Percentiles rank a stretch among this genome's conserved stretches.
These are phyloP conservation scores for Macrobrachium nipponense DNA, from an alignment of 1,140 invertebrate species.

Conservation along the genomic window DNA sequence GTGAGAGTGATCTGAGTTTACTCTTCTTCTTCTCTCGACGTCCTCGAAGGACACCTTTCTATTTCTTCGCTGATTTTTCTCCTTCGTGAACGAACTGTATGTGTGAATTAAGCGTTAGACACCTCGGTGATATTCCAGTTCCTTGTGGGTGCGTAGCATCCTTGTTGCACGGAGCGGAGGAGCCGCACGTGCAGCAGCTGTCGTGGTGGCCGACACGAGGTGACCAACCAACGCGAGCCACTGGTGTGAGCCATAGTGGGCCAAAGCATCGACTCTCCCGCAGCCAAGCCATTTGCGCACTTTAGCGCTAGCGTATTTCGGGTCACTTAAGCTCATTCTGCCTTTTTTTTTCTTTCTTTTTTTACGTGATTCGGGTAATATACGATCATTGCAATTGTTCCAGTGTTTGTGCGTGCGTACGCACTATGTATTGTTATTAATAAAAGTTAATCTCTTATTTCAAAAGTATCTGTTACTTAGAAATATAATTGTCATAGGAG, in stretches of 20 bases:
- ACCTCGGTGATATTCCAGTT: slow-evolving; percentile 3
- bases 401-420: slow-evolving; percentile 16
- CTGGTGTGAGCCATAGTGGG: slow-evolving; percentile 30
- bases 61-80: too few species aligned
- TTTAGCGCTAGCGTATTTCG: background rate
- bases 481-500: too few species aligned
- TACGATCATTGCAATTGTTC: background rate
- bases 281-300: slow-evolving; percentile 13
- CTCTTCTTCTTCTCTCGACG: background rate
- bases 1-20: background rate
- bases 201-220: slow-evolving; percentile 13
- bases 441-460: too few species aligned
- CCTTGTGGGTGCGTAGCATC: slow-evolving; percentile 17
- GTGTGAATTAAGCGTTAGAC: background rate
- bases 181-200: slow-evolving; percentile 48
- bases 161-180: too few species aligned
- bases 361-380: background rate
- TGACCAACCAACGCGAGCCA: slow-evolving; percentile 52
- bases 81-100: too few species aligned
- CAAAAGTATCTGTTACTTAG: too few species aligned
- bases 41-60: background rate
- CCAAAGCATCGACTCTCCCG: background rate
- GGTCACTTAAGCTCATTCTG: slow-evolving; percentile 1
- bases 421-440: background rate
- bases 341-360: too few species aligned